Evolutionary conservation across 2,113 vertebrate species (phyloP).

Genomic region (Clarias macrocephalus): DNA sequence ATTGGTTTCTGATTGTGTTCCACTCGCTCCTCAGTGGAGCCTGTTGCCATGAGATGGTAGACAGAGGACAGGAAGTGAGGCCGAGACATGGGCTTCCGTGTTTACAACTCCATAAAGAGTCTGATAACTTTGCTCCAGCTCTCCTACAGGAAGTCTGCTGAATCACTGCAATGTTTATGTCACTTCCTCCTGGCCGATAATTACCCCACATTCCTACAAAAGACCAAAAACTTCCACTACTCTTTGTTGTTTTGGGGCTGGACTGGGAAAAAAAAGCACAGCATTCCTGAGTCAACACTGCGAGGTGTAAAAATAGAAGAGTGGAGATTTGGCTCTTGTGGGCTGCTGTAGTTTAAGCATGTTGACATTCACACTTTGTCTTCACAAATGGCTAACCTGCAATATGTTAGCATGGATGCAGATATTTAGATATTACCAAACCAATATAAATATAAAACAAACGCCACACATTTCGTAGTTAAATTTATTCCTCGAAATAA

Average conservation of each 20-base stretch:
- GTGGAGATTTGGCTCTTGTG: background rate
- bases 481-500: slow-evolving; percentile 64
- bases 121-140: slow-evolving; percentile 37
- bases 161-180: slow-evolving; percentile 27
- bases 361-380: background rate
- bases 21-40: background rate
- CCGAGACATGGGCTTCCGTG: slow-evolving; percentile 39
- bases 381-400: background rate
- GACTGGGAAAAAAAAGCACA: background rate
- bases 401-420: background rate
- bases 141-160: slow-evolving; percentile 30
- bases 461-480: slow-evolving; percentile 57
- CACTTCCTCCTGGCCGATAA: slow-evolving; percentile 10
- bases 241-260: slow-evolving; percentile 32
- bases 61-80: slow-evolving; percentile 47
- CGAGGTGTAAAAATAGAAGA: background rate
- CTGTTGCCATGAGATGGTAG: slow-evolving; percentile 12
- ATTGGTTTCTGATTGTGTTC: background rate
- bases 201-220: slow-evolving; percentile 13
- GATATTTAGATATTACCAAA: too few relatives aligned
- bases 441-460: background rate
- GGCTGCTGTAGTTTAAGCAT: background rate
- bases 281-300: slow-evolving; percentile 31
- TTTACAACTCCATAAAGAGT: slow-evolving; percentile 27
- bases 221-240: slow-evolving; percentile 11